Base-by-base conservation (phyloP, 2,888 invertebrate species). In the Psococerastis gibbosa region DNA sequence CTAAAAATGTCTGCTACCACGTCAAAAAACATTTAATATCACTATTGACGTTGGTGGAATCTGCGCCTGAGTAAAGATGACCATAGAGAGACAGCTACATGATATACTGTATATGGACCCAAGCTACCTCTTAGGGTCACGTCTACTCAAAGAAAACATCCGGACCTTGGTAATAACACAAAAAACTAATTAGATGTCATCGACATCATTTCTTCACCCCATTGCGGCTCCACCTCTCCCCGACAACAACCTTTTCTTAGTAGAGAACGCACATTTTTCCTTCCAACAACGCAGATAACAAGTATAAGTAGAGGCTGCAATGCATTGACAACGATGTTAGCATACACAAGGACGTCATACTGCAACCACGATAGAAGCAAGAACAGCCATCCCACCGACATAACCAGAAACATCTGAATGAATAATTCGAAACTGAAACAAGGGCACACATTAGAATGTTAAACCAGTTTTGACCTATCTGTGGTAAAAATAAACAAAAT, bases 161-260 rank as follows among this genome's bases (percentile, higher is more conserved):
- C n/a, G n/a, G n/a, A n/a, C n/a, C n/a, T n/a, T n/a, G n/a, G n/a
- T n/a, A n/a, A n/a, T n/a, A n/a, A n/a, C n/a, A n/a, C n/a, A n/a
- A n/a, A n/a, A n/a, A n/a, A n/a, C n/a, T 27, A 27, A 32, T 71
- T 71, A 13, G 78, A 76, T 55, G 83, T 83, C 74, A 85, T 84
- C 48, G 84, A 82, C 43, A 81, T 77, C 79, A 85, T 76, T 63
- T 87, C 85, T 55, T 85, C 85, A 0, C 85, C 85, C 84, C 84
- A 85, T 55, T 85, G 84, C 2, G 55, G 52, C 27, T 51, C 52
- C 0, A 73, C 69, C 2, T 77, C 75, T 6, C 54, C 56, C 3
- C 62, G 62, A 54, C 80, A 81, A 60, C 83, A 85, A 43, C 79
- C 78, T 60, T 85, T 84, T 47, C 77, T 71, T 38, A 85, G 60